phyloP scores from a whole-genome alignment of 1,140 invertebrate species.

The Lordiphosa mommai region DNA sequence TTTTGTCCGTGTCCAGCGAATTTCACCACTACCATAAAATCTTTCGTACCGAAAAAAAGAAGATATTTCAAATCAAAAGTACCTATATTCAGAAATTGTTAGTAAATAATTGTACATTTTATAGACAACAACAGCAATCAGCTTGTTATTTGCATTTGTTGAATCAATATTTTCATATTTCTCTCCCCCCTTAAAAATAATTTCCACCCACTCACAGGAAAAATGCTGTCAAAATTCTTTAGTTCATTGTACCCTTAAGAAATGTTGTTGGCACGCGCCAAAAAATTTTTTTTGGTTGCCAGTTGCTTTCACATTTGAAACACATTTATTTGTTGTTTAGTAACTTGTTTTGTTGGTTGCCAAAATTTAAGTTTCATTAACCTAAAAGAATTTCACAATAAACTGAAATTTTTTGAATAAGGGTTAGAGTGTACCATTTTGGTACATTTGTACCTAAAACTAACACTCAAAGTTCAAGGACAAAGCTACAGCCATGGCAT shows the following conservation, averaged over 20 bases:
- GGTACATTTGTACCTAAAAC: not conserved
- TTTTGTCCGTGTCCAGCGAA: no score
- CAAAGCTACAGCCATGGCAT: constrained; percentile 38
- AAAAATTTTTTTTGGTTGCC: constrained; percentile 10
- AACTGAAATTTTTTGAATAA: constrained; percentile 20
- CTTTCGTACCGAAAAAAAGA: no score
- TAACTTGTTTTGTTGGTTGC: constrained; percentile 41
- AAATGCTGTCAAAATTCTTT: constrained; percentile 5
- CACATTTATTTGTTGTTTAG: constrained; percentile 27
- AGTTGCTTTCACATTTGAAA: not conserved
- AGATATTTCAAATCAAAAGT: no score
- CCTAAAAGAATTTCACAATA: constrained; percentile 47
- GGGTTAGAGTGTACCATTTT: constrained; percentile 32
- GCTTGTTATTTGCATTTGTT: constrained; percentile 16
- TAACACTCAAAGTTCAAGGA: constrained; percentile 30
- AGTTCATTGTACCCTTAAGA: constrained; percentile 25
- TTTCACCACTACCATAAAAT: no score
- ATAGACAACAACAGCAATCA: no score
- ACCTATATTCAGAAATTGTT: no score
- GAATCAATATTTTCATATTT: constrained; percentile 24
- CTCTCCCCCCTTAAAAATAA: constrained; percentile 9
- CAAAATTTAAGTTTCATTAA: constrained; percentile 43
- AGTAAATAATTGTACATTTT: no score
- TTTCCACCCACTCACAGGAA: not conserved
- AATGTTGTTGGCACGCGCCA: constrained; percentile 17